Evolutionary conservation across 2,113 vertebrate species (phyloP), one percentile per base, ranked within the genome.

Genomic region (Ophthalmolycus amberensis): DNA sequence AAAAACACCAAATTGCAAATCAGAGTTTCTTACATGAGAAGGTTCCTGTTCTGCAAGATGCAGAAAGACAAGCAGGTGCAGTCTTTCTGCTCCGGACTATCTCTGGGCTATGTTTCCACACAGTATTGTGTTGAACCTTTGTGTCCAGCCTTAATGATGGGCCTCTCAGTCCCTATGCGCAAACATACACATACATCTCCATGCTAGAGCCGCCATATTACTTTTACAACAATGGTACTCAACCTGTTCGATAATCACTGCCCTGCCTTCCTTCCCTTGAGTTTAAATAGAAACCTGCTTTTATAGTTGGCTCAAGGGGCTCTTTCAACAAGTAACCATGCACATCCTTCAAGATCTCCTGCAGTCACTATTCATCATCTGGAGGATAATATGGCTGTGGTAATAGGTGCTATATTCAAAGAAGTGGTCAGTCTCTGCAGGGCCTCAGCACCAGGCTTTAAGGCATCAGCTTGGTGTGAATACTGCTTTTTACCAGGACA

Each of bases 141-240:
- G 90, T 94, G 85, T 91, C 91, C 82, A 85, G 69, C 83, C 82
- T 78, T 70, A 82, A 87, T 86, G 85, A 70, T 56, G 86, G 87
- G 84, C 89, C 87, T 67, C 80, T 81, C 54, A 71, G 83, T 71
- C 32, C 67, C 44, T 58, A 32, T 25, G 65, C 9, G 32, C 84
- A 68, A 80, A 92, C 82, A 86, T 9, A 85, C 74, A 83, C 37
- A 71, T 70, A 65, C 75, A 48, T 79, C 67, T 66, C 72, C 58
- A 85, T 25, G 29, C 59, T 71, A n/a, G n/a, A 20, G 70, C 48
- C 58, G 64, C 80, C 58, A 86, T 69, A 75, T 85, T 73, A 82
- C 27, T 56, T 79, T 77, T 18, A 68, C 69, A 71, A 82, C 60
- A 40, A 78, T 86, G 54, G 66, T 42, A 54, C 83, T 79, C 52